These are phyloP conservation scores for Archaeoteleia sp. DNA, from an alignment of 2,888 invertebrate species.

Conservation along the genomic window DNA sequence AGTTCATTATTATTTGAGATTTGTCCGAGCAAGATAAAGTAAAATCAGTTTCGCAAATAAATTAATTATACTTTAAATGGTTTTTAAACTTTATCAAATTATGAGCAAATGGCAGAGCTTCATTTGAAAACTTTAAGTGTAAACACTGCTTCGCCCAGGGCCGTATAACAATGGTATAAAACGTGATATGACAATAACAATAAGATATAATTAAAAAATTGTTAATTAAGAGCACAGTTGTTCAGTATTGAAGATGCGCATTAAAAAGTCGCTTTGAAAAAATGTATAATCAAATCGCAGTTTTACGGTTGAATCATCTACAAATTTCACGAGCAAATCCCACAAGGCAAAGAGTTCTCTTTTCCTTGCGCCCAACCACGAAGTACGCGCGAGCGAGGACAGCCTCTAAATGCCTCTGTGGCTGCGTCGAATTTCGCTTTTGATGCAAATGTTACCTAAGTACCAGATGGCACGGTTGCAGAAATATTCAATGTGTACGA, in stretches of 20 bases:
- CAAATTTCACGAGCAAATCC: slow-evolving; percentile 1
- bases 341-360: background rate
- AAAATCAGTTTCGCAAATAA: slow-evolving; percentile 22
- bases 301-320: background rate
- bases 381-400: background rate
- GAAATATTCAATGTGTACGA: slow-evolving; percentile 12
- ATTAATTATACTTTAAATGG: slow-evolving; percentile 18
- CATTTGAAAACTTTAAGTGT: too few species aligned
- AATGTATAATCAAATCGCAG: background rate
- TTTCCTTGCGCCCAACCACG: background rate
- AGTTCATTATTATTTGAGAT: slow-evolving; percentile 41
- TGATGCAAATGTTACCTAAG: slow-evolving; percentile 23
- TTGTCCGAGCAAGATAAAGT: slow-evolving; percentile 33
- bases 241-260: too few species aligned
- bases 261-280: background rate
- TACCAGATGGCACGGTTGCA: slow-evolving; percentile 10
- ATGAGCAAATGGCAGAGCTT: too few species aligned
- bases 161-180: too few species aligned
- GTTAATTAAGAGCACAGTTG: too few species aligned
- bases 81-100: background rate
- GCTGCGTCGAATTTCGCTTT: slow-evolving; percentile 16
- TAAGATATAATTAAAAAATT: too few species aligned
- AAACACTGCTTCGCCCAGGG: too few species aligned
- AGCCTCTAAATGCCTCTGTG: background rate
- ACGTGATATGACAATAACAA: too few species aligned